Evolutionary conservation across 2,113 vertebrate species (phyloP).

Genomic region (Symphodus melops): DNA sequence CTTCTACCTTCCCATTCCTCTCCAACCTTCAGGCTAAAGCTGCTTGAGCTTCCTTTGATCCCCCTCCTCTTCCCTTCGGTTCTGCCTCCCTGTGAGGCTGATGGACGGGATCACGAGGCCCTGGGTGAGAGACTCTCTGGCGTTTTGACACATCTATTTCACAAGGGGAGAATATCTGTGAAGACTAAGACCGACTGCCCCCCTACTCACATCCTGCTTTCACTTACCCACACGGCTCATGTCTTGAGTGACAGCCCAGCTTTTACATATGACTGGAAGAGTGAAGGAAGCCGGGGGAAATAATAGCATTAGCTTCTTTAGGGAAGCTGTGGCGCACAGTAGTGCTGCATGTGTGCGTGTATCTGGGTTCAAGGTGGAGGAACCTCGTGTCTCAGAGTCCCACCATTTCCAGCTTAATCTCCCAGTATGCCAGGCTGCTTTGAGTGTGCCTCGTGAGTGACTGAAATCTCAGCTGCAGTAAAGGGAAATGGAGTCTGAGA

Average conservation of each 20-base stretch:
- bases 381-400: slow-evolving; percentile 16
- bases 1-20: slow-evolving; percentile 7
- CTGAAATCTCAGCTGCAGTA: slow-evolving; percentile 60
- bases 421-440: slow-evolving; percentile 25
- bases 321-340: neutral
- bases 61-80: neutral
- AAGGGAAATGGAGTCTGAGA: slow-evolving; percentile 59
- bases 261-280: slow-evolving; percentile 39
- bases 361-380: slow-evolving; percentile 26
- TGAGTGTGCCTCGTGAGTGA: slow-evolving; percentile 20
- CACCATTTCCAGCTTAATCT: neutral
- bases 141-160: slow-evolving; percentile 66
- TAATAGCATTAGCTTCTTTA: neutral
- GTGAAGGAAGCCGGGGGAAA: neutral
- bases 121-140: slow-evolving; percentile 28
- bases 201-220: slow-evolving; percentile 11
- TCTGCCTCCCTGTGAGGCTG: slow-evolving; percentile 37
- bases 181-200: slow-evolving; percentile 17
- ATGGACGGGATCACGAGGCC: slow-evolving; percentile 58
- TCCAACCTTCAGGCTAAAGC: slow-evolving; percentile 46
- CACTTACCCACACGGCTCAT: slow-evolving; percentile 27
- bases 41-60: slow-evolving; percentile 41
- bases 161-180: slow-evolving; percentile 73
- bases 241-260: slow-evolving; percentile 50
- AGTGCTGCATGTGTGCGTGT: neutral